phyloP scores from a whole-genome alignment of 2,113 vertebrate species.

The Donacobius atricapilla region DNA sequence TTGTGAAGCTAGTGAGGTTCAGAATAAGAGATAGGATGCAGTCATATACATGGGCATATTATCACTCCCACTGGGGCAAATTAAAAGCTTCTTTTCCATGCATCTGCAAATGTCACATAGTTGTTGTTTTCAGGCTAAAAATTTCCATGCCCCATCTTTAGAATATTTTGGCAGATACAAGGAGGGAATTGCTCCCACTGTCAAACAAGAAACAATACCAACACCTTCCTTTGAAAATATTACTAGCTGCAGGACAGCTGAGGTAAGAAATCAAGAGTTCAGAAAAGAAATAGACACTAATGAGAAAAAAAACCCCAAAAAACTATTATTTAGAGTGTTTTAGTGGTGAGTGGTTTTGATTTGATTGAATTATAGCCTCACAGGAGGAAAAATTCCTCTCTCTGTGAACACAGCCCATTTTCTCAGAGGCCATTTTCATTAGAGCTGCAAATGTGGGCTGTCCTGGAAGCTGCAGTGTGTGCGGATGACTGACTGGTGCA shows the following conservation, averaged over 20 bases:
- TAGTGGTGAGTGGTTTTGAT: not conserved
- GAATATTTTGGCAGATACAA: not conserved
- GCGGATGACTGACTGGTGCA: not conserved
- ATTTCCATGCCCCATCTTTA: not conserved
- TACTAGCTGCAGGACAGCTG: not conserved
- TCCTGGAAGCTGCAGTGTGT: not conserved
- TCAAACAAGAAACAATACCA: not conserved
- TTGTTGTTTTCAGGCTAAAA: not conserved
- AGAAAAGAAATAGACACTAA: not conserved
- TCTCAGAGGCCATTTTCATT: not conserved
- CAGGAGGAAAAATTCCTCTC: not conserved
- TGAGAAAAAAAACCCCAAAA: not conserved
- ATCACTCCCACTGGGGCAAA: not conserved
- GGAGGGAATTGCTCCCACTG: not conserved
- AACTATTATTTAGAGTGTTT: not conserved
- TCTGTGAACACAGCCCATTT: not conserved
- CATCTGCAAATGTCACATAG: not conserved
- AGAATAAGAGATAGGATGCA: not conserved
- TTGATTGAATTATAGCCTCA: not conserved
- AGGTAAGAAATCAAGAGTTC: not conserved
- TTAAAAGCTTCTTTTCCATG: not conserved
- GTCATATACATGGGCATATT: accelerated
- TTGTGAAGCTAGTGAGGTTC: not conserved
- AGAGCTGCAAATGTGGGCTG: not conserved
- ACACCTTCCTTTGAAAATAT: not conserved